A percentile compares a stretch with the other conserved stretches of the same genome.
Evolutionary conservation across 2,888 invertebrate genomes (phyloP).

Genomic region (Ichneumoninae sp.): DNA sequence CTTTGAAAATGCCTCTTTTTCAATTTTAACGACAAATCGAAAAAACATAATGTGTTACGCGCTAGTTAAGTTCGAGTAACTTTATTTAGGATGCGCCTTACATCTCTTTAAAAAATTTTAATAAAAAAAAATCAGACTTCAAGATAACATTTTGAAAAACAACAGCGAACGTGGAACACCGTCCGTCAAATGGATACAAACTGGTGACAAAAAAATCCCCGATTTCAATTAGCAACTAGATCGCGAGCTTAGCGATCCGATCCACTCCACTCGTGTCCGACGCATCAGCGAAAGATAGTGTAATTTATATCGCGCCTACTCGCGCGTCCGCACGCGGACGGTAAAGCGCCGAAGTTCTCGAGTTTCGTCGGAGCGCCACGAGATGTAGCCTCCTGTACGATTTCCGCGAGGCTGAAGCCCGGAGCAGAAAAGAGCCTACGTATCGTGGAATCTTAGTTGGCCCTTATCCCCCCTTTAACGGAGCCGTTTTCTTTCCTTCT

Average conservation of each 20-base stretch:
- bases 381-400: slow-evolving; percentile 78
- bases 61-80: too few relatives aligned
- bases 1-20: too few relatives aligned
- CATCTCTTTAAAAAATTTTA: too few relatives aligned
- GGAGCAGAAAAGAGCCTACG: background rate
- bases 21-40: too few relatives aligned
- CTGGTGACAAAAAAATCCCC: background rate
- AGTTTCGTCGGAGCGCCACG: slow-evolving; percentile 72
- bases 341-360: slow-evolving; percentile 49
- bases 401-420: slow-evolving; percentile 1
- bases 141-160: too few relatives aligned
- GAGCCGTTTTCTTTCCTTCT: slow-evolving; percentile 27
- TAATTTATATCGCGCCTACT: background rate
- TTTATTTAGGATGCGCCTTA: too few relatives aligned
- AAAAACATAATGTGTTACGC: too few relatives aligned
- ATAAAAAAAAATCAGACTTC: too few relatives aligned
- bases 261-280: background rate
- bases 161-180: too few relatives aligned
- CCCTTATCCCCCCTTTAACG: background rate
- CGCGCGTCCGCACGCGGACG: slow-evolving; percentile 37
- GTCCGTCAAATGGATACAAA: too few relatives aligned
- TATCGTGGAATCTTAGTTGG: slow-evolving; percentile 6
- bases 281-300: background rate
- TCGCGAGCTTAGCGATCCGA: background rate
- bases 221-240: background rate